Evolutionary conservation across 2,113 vertebrate genomes (phyloP).

Genomic region (Strix uralensis): DNA sequence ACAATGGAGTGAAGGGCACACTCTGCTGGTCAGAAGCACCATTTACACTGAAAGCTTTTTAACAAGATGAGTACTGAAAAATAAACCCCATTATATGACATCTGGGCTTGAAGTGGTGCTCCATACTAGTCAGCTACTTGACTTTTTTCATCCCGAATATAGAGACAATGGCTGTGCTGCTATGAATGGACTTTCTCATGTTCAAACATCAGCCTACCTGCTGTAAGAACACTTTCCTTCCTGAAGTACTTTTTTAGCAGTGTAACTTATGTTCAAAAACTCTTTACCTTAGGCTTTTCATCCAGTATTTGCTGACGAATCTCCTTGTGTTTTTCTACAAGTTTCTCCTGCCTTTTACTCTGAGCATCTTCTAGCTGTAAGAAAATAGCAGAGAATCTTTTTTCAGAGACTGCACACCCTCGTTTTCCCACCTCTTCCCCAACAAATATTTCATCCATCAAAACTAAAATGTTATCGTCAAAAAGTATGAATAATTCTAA

Average conservation of each 20-base stretch:
- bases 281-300: constrained; percentile 92
- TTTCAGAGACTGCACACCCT: not conserved
- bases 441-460: not conserved
- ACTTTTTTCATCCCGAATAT: not conserved
- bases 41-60: not conserved
- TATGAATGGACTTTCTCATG: not conserved
- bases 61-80: not conserved
- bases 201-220: constrained; percentile 8
- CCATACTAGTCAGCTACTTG: not conserved
- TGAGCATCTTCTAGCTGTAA: constrained; percentile 94
- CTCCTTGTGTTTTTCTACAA: constrained; percentile 93
- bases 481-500: not conserved
- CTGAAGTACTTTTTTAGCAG: not conserved
- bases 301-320: constrained; percentile 97
- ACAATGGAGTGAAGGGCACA: constrained; percentile 5
- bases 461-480: not conserved
- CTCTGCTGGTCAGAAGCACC: constrained; percentile 65
- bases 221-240: not conserved
- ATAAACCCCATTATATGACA: rapidly evolving
- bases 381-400: not conserved
- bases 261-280: not conserved
- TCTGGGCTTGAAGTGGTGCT: not conserved
- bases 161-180: not conserved
- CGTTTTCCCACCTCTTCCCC: not conserved
- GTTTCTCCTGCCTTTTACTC: constrained; percentile 91